Percentiles rank a stretch among this genome's conserved stretches.
phyloP scores from a whole-genome alignment of 2,888 invertebrate species.

The Ischnura elegans region DNA sequence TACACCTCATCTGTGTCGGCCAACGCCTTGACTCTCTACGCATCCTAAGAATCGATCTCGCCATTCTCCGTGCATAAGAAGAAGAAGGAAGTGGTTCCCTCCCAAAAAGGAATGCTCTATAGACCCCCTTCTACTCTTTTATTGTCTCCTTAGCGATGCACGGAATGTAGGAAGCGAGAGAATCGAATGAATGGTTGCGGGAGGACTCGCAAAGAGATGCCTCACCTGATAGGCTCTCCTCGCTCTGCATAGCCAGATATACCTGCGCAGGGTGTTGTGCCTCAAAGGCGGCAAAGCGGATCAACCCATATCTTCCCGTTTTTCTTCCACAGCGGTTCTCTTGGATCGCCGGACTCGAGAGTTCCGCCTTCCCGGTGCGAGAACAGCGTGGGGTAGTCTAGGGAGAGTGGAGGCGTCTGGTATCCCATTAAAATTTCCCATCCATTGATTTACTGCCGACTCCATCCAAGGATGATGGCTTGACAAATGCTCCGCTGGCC shows the following conservation, averaged over 20 bases:
- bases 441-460: background rate
- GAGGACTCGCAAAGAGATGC: background rate
- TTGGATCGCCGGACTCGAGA: background rate
- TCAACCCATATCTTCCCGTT: background rate
- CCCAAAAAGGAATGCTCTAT: slow-evolving; percentile 23
- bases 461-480: background rate
- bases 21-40: background rate
- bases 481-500: background rate
- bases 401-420: background rate
- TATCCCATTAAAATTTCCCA: background rate
- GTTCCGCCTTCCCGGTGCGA: background rate
- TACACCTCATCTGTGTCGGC: too few species aligned
- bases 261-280: background rate
- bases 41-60: background rate
- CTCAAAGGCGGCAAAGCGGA: background rate
- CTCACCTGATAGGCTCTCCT: background rate
- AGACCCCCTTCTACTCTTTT: slow-evolving; percentile 37
- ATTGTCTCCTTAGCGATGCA: slow-evolving; percentile 43
- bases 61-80: background rate
- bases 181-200: background rate
- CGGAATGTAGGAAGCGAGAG: background rate
- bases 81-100: background rate
- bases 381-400: background rate
- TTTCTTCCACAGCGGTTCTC: background rate
- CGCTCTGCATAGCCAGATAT: background rate